phyloP scores from a whole-genome alignment of 2,888 invertebrate genomes.

The Axea sp. region DNA sequence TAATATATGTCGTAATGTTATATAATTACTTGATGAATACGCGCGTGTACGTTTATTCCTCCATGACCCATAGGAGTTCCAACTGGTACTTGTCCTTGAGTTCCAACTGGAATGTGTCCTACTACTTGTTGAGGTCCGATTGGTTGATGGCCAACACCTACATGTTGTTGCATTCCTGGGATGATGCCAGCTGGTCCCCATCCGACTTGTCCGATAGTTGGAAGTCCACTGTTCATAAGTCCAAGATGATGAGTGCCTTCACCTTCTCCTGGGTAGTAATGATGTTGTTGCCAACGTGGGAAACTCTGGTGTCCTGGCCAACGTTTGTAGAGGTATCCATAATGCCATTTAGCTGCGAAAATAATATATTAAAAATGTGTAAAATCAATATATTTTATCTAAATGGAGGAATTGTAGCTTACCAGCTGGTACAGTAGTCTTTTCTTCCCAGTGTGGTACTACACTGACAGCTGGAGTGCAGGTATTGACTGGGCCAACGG shows the following conservation, averaged over 20 bases:
- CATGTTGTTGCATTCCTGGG: no score
- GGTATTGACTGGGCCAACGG: conserved; percentile 34
- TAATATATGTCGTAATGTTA: no score
- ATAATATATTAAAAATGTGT: background rate
- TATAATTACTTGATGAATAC: no score
- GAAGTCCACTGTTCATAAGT: conserved; percentile 34
- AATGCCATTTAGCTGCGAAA: conserved; percentile 65
- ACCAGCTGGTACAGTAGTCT: conserved; percentile 40
- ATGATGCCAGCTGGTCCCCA: no score
- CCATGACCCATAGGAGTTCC: no score
- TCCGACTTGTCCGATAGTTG: background rate
- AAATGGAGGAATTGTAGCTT: no score
- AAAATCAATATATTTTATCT: no score
- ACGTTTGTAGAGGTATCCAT: conserved; percentile 69
- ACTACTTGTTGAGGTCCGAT: no score
- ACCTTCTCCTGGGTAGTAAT: conserved; percentile 58
- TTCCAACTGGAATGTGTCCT: no score
- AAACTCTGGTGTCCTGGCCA: conserved; percentile 66
- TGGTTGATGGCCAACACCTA: no score
- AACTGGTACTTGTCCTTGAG: no score
- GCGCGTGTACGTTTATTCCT: no score
- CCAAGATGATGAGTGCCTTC: conserved; percentile 51
- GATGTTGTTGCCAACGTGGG: conserved; percentile 66
- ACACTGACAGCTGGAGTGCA: conserved; percentile 38
- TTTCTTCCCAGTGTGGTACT: conserved; percentile 43